Base-by-base conservation (phyloP, 2,113 vertebrate species). In the Lagenorhynchus albirostris region DNA sequence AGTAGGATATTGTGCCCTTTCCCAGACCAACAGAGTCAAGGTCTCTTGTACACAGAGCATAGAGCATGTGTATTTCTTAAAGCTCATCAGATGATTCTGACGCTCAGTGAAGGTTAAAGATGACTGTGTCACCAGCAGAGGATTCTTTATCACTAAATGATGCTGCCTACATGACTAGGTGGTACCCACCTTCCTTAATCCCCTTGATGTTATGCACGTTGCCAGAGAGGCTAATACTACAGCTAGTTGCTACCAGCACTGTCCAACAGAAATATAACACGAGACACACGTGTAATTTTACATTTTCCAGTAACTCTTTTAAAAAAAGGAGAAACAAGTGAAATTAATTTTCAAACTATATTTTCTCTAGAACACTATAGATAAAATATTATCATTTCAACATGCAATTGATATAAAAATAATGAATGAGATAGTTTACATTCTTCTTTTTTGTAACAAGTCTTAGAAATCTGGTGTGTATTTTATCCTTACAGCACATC, bases 271-370 rank as follows among this genome's bases (percentile, higher is more conserved):
- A 74, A 71, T 50, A 21, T 6, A 55, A 31, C 5, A 3, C 0
- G 23, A 79, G 36, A 82, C 4, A 71, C 15, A 31, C 13, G 13
- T 5, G 21, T 15, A 55, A 47, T 41, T 70, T 68, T 33, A 79
- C 4, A 68, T 29, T 67, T 94, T 62, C 50, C 17, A 53, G 20
- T n/a, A 36, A 84, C 33, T 8, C 8, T 80, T 14, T 13, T 4
- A 21, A 73, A 26, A 15, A 55, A 53, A 74, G 83, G 36, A 31
- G 38, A 36, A 94, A 79, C 21, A 31, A 29, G 4, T 38, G 26
- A 95, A 83, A 86, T 80, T 50, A 62, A 77, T 74, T 97, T 77
- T 94, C 60, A 68, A 89, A 41, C 79, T 38, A 17, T 79, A 36
- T 93, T 83, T 88, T 85, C 73, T 92, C 44, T 87, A 80, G 38